Evolutionary conservation across 2,888 invertebrate genomes (phyloP), one percentile per base, ranked within the genome.

Genomic region (Doris montereyensis): DNA sequence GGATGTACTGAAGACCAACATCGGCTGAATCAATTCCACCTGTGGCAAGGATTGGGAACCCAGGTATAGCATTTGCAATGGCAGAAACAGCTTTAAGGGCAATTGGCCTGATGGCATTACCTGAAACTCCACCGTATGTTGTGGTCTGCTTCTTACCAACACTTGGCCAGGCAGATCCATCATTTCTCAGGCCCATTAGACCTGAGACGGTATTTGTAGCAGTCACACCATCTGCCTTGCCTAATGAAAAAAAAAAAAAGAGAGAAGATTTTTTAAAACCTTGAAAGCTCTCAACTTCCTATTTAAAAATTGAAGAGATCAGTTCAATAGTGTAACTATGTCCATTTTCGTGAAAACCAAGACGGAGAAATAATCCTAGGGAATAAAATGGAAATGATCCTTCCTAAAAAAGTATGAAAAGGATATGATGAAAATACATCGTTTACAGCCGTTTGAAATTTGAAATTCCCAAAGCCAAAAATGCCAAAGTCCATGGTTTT

Each of bases 1-100:
- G 94, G 1, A 99, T 92, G 90, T 97, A 99, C 92, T 99, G 98
- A n/a, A 98, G 91, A 0, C 97, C 96, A 0, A 95, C 95, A 82
- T 99, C 98, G 0, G 99, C 99, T 0, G 97, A 97, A 92, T 99
- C 99, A 24, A 99, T 95, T 0, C 99, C 99, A 5, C 99, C 99
- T 78, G 97, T 97, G 30, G 98, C 99, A 82, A 99, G 93, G 79
- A 99, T 96, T 0, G 97, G 96, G 91, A 97, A 97, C 0, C 95
- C 96, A 0, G 97, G 97, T 41, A 98, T 87, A 70, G 94, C 94
- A 81, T 94, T 86, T 0, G 95, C 96, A 83, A 99, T 96, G 0
- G 96, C 94, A 0, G 98, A 96, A 5, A 99, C 96, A 0, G 98
- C 98, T 81, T 95, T 94, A 24, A 99, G 92, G 0, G 97, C 99